These are phyloP conservation scores for Monodelphis domestica DNA, from an alignment of 2,797 vertebrate species.

Conservation along the genomic window DNA sequence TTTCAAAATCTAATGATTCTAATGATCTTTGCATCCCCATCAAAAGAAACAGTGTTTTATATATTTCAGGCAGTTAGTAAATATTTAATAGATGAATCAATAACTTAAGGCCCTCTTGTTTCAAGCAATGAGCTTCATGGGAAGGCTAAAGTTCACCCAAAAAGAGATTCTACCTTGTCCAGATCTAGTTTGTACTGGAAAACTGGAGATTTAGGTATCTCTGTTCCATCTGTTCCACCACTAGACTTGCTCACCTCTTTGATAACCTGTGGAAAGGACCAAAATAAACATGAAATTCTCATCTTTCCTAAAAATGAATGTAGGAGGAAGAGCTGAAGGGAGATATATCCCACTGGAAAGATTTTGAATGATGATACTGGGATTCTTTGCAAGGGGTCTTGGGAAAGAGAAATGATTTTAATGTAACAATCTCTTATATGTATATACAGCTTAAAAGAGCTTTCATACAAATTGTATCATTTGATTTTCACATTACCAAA, in stretches of 20 bases:
- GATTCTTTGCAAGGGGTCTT: neutral
- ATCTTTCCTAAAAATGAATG: neutral
- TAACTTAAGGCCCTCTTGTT: neutral
- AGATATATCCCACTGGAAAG: neutral
- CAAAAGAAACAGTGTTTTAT: neutral
- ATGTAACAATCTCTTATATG: neutral
- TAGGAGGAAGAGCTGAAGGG: neutral
- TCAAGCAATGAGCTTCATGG: neutral
- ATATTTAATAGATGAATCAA: neutral
- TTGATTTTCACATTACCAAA: neutral
- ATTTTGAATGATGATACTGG: neutral
- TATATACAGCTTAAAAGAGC: neutral
- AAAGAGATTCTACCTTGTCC: constrained; percentile 90
- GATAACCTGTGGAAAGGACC: constrained; percentile 89
- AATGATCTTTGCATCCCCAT: neutral
- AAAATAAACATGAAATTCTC: neutral
- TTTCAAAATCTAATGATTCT: neutral
- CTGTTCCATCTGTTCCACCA: constrained; percentile 82
- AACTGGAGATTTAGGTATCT: constrained; percentile 90
- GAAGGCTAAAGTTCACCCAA: neutral
- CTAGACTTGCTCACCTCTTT: constrained; percentile 90
- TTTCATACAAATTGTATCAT: neutral
- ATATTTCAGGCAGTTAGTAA: neutral
- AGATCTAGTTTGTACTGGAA: constrained; percentile 92
- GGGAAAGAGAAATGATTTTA: neutral